Evolutionary conservation across 37 sponge, comb jelly and placozoan genomes (phyloP), one percentile per base, ranked within the genome.

Genomic region (Ianthella basta): DNA sequence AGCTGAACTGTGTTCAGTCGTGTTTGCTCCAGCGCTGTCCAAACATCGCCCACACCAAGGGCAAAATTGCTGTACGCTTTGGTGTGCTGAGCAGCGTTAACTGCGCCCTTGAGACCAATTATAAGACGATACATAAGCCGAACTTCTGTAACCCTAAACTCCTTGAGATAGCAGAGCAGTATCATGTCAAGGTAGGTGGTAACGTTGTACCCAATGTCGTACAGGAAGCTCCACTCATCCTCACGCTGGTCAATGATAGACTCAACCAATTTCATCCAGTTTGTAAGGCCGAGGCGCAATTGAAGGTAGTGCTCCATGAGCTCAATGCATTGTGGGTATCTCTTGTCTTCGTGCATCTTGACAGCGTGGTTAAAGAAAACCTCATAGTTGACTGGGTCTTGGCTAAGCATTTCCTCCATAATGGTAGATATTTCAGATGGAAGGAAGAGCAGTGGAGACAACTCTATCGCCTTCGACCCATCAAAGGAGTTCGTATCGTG

Each of bases 211-310:
- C 83, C 91, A 30, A 80, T 86, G 32, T 85, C 90, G 53, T 80
- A 61, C 13, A 93, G 54, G 79, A 93, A 93, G 18, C 21, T 37
- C 90, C 92, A 91, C 66, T 96, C 92, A 53, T 96, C 97, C 35
- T 89, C 88, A 10, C 85, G 37, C 30, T 84, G 86, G 8, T 69
- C 34, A 12, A 84, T 86, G 20, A 94, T 88, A 53, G 80, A 81
- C 10, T 85, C 91, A 33, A 96, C 77, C 35, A 94, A 59, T 32
- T 80, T 32, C 0, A 72, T 74, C 92, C 92, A 96, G 19, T 79
- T 86, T 6, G 77, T 67, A 0, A 87, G 78, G 4, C 74, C 63
- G 10, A 94, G 87, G 0, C 66, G 60, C 37, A 91, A 39, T 69
- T 91, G 90, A 1, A 93, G 66, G 61, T 87, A 94, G 3, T 27